Base-by-base conservation (phyloP, 2,888 invertebrate species). In the Cantharis nigra region DNA sequence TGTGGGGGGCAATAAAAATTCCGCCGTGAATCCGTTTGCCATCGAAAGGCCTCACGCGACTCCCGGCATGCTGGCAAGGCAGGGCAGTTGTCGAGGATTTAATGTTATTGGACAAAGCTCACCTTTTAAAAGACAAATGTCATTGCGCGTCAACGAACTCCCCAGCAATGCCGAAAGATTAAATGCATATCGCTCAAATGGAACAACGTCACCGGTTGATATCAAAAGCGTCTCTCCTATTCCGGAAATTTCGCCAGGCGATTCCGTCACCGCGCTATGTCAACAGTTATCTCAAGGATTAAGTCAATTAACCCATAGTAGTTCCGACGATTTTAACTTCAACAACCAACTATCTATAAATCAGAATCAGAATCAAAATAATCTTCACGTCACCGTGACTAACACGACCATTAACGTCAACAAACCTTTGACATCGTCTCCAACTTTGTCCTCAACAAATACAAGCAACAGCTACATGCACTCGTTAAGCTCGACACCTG, bases 11-110 rank as follows among this genome's bases (percentile, higher is more conserved):
- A 49, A 70, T 30, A 80, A 78, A 78, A 90, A 91, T n/a, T 90
- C 91, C 80, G 92, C 94, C 3, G 92, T 93, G 86, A 98, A 98
- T 90, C 98, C 97, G 1, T 96, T 96, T 89, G 97, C 97, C 10
- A 97, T 98, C 83, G 98, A 97, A 88, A 92, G 98, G 72, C 99
- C 99, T 2, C 98, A 98, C 87, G 98, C 98, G 77, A 98, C 98
- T 64, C 95, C 96, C 33, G 95, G 96, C 82, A 94, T 99, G 92
- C 91, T 99, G 74, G 96, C 98, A 88, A 91, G 99, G 33, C 98
- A 99, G 90, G 97, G 98, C 81, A 97, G 97, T 79, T 97, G 98
- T 91, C 92, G 98, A 73, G 97, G 97, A 70, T 96, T 98, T 89
- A 93, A 94, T 83, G 95, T 95, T 85, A 87, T 91, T 78, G 91